Percentiles rank a stretch among this genome's conserved stretches.
Evolutionary conservation across 2,888 invertebrate genomes (phyloP).

Genomic region (Pandemis corylana): DNA sequence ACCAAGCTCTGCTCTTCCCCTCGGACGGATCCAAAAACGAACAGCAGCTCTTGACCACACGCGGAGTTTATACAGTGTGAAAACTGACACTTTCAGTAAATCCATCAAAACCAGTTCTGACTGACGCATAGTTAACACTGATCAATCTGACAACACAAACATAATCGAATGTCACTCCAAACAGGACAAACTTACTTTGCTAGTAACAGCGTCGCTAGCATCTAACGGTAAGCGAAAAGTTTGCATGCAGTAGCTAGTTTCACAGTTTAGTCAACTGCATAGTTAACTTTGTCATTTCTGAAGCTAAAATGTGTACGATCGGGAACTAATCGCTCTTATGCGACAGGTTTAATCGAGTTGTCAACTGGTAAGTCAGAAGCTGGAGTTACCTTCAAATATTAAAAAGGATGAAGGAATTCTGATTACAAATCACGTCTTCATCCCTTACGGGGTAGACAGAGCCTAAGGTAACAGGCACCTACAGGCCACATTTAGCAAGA

Average conservation of each 20-base stretch:
- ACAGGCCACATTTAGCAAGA: too few relatives aligned
- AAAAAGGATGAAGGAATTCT: neutral
- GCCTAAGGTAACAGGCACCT: too few relatives aligned
- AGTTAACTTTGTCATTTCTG: neutral
- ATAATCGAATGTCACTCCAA: conserved; percentile 2
- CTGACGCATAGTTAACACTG: neutral
- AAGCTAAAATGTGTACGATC: conserved; percentile 3
- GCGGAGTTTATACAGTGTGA: too few relatives aligned
- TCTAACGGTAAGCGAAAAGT: neutral
- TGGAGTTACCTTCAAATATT: neutral
- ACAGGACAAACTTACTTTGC: neutral
- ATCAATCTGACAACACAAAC: neutral
- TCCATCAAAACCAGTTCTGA: neutral
- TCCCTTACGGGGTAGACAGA: too few relatives aligned
- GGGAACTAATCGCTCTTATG: conserved; percentile 16
- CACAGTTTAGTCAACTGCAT: neutral
- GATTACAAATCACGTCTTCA: too few relatives aligned
- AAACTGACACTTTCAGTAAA: neutral
- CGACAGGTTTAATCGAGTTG: conserved; percentile 23
- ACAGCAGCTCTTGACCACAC: too few relatives aligned
- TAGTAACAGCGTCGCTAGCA: neutral
- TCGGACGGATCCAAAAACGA: too few relatives aligned
- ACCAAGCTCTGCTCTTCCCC: too few relatives aligned
- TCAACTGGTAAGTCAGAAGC: conserved; percentile 6
- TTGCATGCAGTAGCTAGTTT: neutral